Evolutionary conservation across 2,113 vertebrate genomes (phyloP).

Genomic region (Opisthocomus hoazin): DNA sequence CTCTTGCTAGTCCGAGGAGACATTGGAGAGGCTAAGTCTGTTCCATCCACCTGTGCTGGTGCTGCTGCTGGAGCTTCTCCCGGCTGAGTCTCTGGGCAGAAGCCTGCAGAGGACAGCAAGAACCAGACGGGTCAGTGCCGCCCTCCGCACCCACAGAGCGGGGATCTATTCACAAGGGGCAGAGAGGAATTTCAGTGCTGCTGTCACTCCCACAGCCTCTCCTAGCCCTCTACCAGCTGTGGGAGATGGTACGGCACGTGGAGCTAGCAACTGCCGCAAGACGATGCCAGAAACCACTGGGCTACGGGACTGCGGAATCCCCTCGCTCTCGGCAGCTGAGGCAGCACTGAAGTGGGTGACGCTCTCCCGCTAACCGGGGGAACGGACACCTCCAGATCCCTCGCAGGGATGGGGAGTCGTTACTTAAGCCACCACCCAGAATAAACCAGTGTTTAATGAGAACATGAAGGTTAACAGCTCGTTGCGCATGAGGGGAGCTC

Average conservation of each 20-base stretch:
- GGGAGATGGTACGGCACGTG: background rate
- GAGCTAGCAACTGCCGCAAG: background rate
- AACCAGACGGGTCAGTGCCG: background rate
- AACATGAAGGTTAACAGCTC: slow-evolving; percentile 31
- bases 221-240: slow-evolving; percentile 10
- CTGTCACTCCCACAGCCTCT: slow-evolving; percentile 1
- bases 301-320: slow-evolving; percentile 17
- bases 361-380: background rate
- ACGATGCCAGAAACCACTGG: background rate
- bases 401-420: background rate
- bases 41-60: slow-evolving; percentile 84
- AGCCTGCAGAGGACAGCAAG: slow-evolving; percentile 79
- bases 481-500: slow-evolving; percentile 46
- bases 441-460: slow-evolving; percentile 28
- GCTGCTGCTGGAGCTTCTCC: slow-evolving; percentile 84
- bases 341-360: background rate
- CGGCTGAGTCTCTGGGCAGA: slow-evolving; percentile 88
- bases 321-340: background rate
- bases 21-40: slow-evolving; percentile 92
- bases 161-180: background rate
- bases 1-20: slow-evolving; percentile 98
- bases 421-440: slow-evolving; percentile 16
- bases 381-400: background rate
- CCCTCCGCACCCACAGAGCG: rapidly evolving
- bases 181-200: slow-evolving; percentile 25